A percentile compares a stretch with the other conserved stretches of the same genome.
phyloP scores from a whole-genome alignment of 1,140 invertebrate species.

The Drosophila busckii region DNA sequence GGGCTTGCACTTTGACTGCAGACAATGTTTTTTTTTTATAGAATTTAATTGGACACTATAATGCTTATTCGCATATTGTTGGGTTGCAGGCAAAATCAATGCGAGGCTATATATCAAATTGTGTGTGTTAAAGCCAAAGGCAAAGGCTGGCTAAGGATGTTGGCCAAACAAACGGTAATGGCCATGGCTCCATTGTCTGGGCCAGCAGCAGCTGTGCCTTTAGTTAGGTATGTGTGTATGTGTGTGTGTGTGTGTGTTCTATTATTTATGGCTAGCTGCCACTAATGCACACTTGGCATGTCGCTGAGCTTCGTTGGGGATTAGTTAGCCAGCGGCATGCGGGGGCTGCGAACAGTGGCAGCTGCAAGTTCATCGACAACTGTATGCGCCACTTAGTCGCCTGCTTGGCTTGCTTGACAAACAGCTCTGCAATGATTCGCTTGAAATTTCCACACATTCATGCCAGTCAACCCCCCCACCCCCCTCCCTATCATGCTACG shows the following conservation, averaged over 20 bases:
- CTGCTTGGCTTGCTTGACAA: slow-evolving; percentile 27
- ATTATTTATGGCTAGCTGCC: slow-evolving; percentile 31
- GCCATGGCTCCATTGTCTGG: slow-evolving; percentile 41
- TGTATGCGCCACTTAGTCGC: slow-evolving; percentile 17
- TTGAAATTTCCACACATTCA: no score
- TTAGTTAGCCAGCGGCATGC: no score
- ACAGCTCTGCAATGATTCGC: slow-evolving; percentile 17
- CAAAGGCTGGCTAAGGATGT: slow-evolving; percentile 19
- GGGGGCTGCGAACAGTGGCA: slow-evolving; percentile 39
- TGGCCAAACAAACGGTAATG: slow-evolving; percentile 40
- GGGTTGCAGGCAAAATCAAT: slow-evolving; percentile 42
- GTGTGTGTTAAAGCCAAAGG: slow-evolving; percentile 31
- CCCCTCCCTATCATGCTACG: background rate
- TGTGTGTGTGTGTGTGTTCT: no score
- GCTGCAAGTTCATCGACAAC: slow-evolving; percentile 36
- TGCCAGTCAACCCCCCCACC: no score
- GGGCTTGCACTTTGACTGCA: slow-evolving; percentile 27
- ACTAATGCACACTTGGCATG: slow-evolving; percentile 45
- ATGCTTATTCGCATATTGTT: slow-evolving; percentile 49
- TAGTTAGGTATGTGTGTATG: no score
- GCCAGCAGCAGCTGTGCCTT: slow-evolving; percentile 26
- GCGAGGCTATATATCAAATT: slow-evolving; percentile 50
- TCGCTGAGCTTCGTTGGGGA: slow-evolving; percentile 25
- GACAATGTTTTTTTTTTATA: slow-evolving; percentile 27
- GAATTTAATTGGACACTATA: slow-evolving; percentile 73